phyloP scores from a whole-genome alignment of 2,888 invertebrate genomes.

The Buathra laborator region DNA sequence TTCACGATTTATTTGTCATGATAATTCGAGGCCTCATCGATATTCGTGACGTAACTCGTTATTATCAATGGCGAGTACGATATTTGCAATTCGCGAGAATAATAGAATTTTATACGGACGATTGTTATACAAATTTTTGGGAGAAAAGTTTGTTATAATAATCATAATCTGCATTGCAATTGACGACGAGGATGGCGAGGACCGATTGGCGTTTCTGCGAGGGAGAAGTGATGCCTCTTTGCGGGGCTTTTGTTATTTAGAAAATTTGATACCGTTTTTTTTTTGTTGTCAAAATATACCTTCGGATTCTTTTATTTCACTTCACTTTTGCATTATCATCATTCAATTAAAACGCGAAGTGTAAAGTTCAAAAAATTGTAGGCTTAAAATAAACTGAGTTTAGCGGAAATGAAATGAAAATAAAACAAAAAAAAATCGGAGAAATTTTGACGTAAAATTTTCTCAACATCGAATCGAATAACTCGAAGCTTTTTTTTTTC shows the following conservation, averaged over 20 bases:
- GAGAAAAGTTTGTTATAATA: not conserved
- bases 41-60: not conserved
- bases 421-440: not conserved
- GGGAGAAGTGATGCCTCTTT: constrained; percentile 11
- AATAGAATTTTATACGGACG: not conserved
- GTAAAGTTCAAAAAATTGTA: too few relatives aligned
- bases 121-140: not conserved
- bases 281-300: not conserved
- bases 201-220: constrained; percentile 20
- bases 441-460: not conserved
- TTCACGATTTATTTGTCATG: constrained; percentile 2
- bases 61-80: not conserved
- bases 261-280: constrained; percentile 26
- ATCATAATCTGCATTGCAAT: not conserved
- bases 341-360: too few relatives aligned
- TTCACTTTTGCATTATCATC: too few relatives aligned
- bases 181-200: constrained; percentile 14
- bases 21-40: constrained; percentile 6
- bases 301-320: not conserved
- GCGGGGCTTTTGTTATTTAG: constrained; percentile 1
- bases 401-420: too few relatives aligned
- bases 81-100: not conserved
- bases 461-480: constrained; percentile 8
- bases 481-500: constrained; percentile 1
- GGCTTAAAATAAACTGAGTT: too few relatives aligned